These are phyloP conservation scores for Nasonia giraulti DNA, from an alignment of 1,140 invertebrate genomes.

Conservation along the genomic window DNA sequence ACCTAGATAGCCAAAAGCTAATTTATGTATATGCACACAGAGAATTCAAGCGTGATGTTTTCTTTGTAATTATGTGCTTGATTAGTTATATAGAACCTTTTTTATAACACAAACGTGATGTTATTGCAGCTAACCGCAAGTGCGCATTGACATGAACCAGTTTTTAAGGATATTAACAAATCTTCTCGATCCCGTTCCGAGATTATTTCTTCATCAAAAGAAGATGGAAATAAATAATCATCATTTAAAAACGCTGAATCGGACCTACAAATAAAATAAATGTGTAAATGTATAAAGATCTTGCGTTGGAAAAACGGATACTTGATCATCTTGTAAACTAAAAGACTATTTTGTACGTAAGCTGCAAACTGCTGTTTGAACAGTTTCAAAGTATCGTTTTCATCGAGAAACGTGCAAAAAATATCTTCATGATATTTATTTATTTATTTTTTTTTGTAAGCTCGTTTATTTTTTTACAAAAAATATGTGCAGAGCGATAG, in stretches of 20 bases:
- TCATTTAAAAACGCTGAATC: not conserved
- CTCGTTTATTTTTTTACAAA: slow-evolving; percentile 33
- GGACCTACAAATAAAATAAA: slow-evolving; percentile 5
- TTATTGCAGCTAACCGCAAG: slow-evolving; percentile 44
- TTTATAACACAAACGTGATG: slow-evolving; percentile 37
- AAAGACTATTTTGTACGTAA: slow-evolving; percentile 38
- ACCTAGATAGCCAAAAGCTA: slow-evolving; percentile 21
- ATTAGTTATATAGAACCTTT: slow-evolving; percentile 8
- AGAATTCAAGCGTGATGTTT: slow-evolving; percentile 14
- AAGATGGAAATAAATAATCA: not conserved
- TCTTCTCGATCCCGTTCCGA: not conserved
- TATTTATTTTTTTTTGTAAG: not conserved
- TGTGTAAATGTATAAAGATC: slow-evolving; percentile 25
- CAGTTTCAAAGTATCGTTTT: slow-evolving; percentile 9
- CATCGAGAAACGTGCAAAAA: not conserved
- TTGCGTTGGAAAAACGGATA: not conserved
- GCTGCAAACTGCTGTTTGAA: slow-evolving; percentile 36
- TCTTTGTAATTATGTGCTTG: slow-evolving; percentile 17
- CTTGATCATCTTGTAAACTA: slow-evolving; percentile 6
- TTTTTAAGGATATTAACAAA: not conserved
- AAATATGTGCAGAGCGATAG: slow-evolving; percentile 5
- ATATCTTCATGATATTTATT: not conserved
- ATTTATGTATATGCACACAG: not conserved
- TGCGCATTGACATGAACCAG: slow-evolving; percentile 35
- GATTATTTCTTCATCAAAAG: not conserved